A percentile compares a stretch with the other conserved stretches of the same genome.
Evolutionary conservation across 2,113 vertebrate species (phyloP).

Genomic region (Sturnira hondurensis): DNA sequence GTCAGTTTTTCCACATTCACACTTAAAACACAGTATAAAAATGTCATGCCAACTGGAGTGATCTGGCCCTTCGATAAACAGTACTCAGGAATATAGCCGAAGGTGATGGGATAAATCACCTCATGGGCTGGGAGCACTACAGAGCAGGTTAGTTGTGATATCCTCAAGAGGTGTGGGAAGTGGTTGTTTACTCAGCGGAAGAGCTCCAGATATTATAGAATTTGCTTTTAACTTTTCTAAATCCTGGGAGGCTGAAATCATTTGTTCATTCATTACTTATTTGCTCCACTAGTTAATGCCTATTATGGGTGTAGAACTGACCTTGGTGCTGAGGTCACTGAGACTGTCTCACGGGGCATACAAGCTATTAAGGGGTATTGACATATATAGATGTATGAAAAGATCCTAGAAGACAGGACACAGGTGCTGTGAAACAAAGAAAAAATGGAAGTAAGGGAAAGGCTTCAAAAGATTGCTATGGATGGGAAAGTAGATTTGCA

Average conservation of each 20-base stretch:
- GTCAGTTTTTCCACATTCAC: conserved; percentile 65
- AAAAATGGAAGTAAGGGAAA: neutral
- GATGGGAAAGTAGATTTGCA: neutral
- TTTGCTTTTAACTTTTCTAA: conserved; percentile 15
- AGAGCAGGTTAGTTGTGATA: conserved; percentile 2
- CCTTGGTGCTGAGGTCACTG: neutral
- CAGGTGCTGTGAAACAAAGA: neutral
- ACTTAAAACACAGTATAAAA: conserved; percentile 72
- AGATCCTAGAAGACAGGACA: neutral
- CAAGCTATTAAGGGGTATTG: neutral
- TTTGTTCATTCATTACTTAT: neutral
- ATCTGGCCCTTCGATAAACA: conserved; percentile 71
- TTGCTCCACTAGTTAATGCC: neutral
- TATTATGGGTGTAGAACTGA: neutral
- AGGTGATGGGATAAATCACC: neutral
- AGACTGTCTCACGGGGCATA: neutral
- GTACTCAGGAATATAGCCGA: conserved; percentile 62
- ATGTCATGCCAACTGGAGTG: conserved; percentile 60
- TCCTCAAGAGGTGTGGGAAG: neutral
- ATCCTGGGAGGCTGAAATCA: neutral
- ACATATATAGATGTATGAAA: neutral
- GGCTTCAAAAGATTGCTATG: neutral
- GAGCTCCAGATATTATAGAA: neutral
- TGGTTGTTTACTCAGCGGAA: conserved; percentile 6
- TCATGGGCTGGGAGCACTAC: neutral